Conservation (phyloP, 2,888 invertebrate species). For the Lacanobia oleracea region DNA sequence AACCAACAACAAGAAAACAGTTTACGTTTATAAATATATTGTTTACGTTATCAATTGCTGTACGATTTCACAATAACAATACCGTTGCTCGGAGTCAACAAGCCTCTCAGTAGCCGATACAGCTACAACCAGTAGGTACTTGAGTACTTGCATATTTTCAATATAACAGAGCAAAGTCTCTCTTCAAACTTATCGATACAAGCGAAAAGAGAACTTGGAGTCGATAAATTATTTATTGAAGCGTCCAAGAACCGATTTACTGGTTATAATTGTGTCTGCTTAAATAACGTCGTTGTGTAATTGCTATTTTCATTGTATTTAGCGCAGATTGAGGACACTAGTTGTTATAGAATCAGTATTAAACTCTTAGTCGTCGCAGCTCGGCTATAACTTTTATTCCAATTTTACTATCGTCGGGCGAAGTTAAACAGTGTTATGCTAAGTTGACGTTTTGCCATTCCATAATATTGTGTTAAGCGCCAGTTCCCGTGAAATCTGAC, state of each 20-base stretch:
- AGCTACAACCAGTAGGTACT: constrained; percentile 18
- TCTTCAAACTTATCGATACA: constrained; percentile 56
- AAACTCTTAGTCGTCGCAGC: constrained; percentile 37
- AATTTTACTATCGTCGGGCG: constrained; percentile 73
- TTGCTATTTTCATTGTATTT: constrained; percentile 11
- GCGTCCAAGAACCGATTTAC: constrained; percentile 28
- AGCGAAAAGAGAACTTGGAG: constrained; percentile 49
- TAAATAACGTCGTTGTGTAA: constrained; percentile 4
- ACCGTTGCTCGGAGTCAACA: constrained; percentile 2
- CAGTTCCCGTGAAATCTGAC: constrained; percentile 82
- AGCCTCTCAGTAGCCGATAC: constrained; percentile 15
- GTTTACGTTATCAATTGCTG: constrained; percentile 57
- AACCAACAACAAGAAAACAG: constrained; percentile 61
- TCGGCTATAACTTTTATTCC: constrained; percentile 64
- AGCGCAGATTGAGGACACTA: neutral
- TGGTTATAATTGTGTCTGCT: constrained; percentile 35
- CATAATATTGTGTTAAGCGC: constrained; percentile 86
- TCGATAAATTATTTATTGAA: constrained; percentile 56
- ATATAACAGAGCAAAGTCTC: constrained; percentile 40
- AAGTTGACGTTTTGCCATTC: constrained; percentile 82
- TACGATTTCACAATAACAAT: constrained; percentile 64
- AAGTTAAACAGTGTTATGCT: constrained; percentile 84
- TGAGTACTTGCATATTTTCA: constrained; percentile 41
- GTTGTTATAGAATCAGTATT: constrained; percentile 23
- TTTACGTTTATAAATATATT: constrained; percentile 62